phyloP scores from a whole-genome alignment of 2,113 vertebrate genomes.

The Poeciliopsis retropinna region DNA sequence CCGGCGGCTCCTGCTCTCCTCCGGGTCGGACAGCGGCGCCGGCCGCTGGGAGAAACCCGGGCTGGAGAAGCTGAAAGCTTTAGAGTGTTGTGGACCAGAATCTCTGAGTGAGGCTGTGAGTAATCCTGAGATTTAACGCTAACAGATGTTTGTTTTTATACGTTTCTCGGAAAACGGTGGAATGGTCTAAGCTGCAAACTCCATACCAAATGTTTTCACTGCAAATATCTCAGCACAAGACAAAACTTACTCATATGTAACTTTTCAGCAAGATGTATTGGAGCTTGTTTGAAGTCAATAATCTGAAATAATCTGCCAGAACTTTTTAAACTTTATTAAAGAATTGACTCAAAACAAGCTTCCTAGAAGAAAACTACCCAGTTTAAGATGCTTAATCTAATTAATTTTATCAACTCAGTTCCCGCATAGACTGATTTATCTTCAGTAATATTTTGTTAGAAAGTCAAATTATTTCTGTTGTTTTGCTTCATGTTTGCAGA shows the following conservation, averaged over 20 bases:
- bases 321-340: too few relatives aligned
- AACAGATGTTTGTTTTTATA: neutral
- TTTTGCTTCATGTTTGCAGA: neutral
- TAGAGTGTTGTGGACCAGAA: slow-evolving; percentile 27
- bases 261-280: too few relatives aligned
- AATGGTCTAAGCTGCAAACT: too few relatives aligned
- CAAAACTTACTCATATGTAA: too few relatives aligned
- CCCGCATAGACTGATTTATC: neutral
- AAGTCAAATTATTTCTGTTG: neutral
- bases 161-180: neutral
- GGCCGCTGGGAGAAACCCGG: neutral
- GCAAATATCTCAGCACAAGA: too few relatives aligned
- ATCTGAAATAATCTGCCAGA: too few relatives aligned
- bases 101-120: slow-evolving; percentile 33
- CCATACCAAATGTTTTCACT: too few relatives aligned
- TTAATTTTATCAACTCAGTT: neutral
- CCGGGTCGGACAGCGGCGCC: neutral
- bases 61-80: neutral
- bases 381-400: neutral
- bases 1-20: slow-evolving; percentile 37
- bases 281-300: too few relatives aligned
- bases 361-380: neutral
- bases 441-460: neutral
- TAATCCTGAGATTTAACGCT: neutral
- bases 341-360: neutral